Evolutionary conservation across 2,113 vertebrate species (phyloP).

Genomic region (Cynopterus brachyotis): DNA sequence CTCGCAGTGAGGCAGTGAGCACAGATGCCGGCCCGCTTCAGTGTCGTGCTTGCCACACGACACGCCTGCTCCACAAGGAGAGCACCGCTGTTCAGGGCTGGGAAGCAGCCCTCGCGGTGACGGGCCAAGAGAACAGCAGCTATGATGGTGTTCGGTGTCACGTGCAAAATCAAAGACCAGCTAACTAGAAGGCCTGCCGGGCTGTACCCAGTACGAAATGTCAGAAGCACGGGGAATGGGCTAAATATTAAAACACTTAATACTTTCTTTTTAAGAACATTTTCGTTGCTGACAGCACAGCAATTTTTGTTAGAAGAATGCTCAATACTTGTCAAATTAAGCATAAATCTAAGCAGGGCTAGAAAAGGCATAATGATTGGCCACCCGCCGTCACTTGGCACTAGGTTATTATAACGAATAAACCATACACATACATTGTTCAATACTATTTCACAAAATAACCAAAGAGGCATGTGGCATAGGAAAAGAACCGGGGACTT

Average conservation of each 20-base stretch:
- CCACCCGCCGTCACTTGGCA: neutral
- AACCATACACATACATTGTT: neutral
- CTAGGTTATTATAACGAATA: neutral
- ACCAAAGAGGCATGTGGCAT: neutral
- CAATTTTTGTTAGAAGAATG: neutral
- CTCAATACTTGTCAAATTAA: neutral
- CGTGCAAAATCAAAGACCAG: neutral
- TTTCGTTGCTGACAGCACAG: neutral
- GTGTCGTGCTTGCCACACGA: accelerated
- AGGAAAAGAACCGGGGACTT: neutral
- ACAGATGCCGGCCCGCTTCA: neutral
- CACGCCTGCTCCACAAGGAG: accelerated
- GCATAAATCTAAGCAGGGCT: neutral
- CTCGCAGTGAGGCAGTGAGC: neutral
- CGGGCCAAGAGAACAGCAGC: neutral
- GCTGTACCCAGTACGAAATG: neutral
- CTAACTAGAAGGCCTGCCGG: neutral
- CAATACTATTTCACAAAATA: neutral
- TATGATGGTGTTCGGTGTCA: neutral
- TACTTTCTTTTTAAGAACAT: neutral
- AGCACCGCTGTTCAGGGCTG: neutral
- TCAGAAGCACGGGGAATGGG: neutral
- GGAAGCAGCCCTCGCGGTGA: neutral
- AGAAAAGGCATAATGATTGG: neutral
- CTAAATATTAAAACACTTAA: neutral